Conservation (phyloP, 2,888 invertebrate genomes). For the Melanchra persicariae region DNA sequence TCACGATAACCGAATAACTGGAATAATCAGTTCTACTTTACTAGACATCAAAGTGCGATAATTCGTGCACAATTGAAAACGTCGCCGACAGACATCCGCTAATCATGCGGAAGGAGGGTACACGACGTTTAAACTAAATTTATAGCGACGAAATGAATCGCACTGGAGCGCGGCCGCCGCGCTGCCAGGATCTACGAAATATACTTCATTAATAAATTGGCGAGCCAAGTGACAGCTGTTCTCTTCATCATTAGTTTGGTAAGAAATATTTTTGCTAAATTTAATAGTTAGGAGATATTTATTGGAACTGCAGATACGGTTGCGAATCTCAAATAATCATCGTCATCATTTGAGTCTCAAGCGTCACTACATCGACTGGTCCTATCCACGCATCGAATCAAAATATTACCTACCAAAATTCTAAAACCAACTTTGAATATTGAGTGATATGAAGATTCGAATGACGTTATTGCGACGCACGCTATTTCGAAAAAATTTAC, state of each 20-base stretch:
- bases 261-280: slow-evolving; percentile 6
- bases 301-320: background rate
- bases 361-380: background rate
- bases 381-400: too few species aligned
- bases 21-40: slow-evolving; percentile 53
- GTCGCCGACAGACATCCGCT: slow-evolving; percentile 77
- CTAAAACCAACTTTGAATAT: too few species aligned
- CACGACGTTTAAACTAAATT: slow-evolving; percentile 75
- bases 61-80: slow-evolving; percentile 71
- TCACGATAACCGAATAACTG: slow-evolving; percentile 48
- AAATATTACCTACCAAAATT: too few species aligned
- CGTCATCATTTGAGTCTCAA: background rate
- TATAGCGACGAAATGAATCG: slow-evolving; percentile 75
- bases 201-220: slow-evolving; percentile 69
- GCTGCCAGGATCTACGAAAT: slow-evolving; percentile 65
- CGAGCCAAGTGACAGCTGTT: slow-evolving; percentile 66
- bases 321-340: background rate
- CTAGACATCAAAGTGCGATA: slow-evolving; percentile 68
- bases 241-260: slow-evolving; percentile 47
- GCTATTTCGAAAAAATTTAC: too few species aligned
- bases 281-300: background rate
- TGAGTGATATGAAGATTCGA: too few species aligned
- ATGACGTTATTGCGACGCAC: too few species aligned
- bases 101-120: slow-evolving; percentile 76
- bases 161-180: slow-evolving; percentile 55